phyloP scores from a whole-genome alignment of 2,113 vertebrate genomes.

The Stegastes partitus region DNA sequence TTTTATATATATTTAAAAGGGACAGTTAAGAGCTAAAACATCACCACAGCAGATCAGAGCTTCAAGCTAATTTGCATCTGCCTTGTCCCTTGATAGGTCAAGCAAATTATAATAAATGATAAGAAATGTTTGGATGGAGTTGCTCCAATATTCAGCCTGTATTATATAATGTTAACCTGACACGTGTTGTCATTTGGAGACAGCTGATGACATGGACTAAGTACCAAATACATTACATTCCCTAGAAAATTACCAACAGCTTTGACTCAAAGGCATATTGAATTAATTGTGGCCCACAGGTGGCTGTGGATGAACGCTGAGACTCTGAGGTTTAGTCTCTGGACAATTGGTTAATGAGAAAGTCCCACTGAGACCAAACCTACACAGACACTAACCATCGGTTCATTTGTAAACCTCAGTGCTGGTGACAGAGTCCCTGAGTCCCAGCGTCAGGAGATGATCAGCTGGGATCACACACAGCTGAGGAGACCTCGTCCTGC shows the following conservation, averaged over 20 bases:
- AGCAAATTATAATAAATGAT: no score
- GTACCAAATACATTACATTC: no score
- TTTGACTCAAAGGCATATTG: slow-evolving; percentile 21
- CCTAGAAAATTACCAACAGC: neutral
- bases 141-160: no score
- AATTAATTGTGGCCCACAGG: slow-evolving; percentile 43
- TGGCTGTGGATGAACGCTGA: slow-evolving; percentile 23
- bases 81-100: no score
- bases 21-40: no score
- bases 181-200: neutral
- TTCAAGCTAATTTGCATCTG: no score
- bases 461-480: slow-evolving; percentile 48
- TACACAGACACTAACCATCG: slow-evolving; percentile 19
- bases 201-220: neutral
- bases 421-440: neutral
- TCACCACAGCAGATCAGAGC: no score
- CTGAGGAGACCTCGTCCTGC: neutral
- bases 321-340: slow-evolving; percentile 35
- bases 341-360: slow-evolving; percentile 61
- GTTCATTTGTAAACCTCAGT: slow-evolving; percentile 51
- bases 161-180: no score
- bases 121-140: no score
- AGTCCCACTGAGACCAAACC: slow-evolving; percentile 30
- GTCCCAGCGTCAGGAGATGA: slow-evolving; percentile 11
- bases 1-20: no score